A percentile compares a stretch with the other conserved stretches of the same genome.
Conservation (phyloP, 2,888 invertebrate genomes). For the Agonopterix heracliana region DNA sequence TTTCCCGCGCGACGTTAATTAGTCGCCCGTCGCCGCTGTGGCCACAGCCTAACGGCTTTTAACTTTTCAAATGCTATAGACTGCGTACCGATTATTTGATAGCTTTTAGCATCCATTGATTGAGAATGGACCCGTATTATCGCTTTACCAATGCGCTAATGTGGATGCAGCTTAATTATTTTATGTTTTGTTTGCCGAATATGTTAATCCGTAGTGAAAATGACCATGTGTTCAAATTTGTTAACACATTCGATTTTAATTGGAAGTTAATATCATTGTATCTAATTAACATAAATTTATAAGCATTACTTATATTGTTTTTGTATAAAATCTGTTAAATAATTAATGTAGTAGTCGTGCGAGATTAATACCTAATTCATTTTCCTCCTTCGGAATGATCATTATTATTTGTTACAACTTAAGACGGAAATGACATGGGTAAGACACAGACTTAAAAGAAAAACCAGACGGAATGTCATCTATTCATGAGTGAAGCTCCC, state of each 20-base stretch:
- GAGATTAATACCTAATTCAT: no score
- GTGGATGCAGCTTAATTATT: slow-evolving; percentile 30
- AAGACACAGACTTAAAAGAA: no score
- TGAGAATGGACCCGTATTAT: slow-evolving; percentile 46
- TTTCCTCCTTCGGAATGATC: no score
- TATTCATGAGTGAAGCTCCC: no score
- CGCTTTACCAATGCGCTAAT: slow-evolving; percentile 23
- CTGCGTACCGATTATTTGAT: slow-evolving; percentile 52
- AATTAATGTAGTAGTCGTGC: no score
- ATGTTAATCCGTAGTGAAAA: slow-evolving; percentile 5
- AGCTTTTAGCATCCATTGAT: slow-evolving; percentile 42
- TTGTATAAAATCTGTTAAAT: no score
- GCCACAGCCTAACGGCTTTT: slow-evolving; percentile 59
- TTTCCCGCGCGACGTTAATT: slow-evolving; percentile 59
- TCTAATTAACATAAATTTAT: no score
- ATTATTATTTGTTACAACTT: no score
- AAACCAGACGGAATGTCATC: no score
- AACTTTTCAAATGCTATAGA: slow-evolving; percentile 73
- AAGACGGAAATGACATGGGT: no score
- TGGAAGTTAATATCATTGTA: not conserved
- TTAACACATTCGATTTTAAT: not conserved
- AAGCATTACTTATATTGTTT: no score
- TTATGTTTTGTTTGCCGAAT: slow-evolving; percentile 17
- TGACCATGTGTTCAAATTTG: not conserved
- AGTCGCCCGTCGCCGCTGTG: slow-evolving; percentile 53